phyloP scores from a whole-genome alignment of 2,888 invertebrate genomes.

The Melangyna quadrimaculata region DNA sequence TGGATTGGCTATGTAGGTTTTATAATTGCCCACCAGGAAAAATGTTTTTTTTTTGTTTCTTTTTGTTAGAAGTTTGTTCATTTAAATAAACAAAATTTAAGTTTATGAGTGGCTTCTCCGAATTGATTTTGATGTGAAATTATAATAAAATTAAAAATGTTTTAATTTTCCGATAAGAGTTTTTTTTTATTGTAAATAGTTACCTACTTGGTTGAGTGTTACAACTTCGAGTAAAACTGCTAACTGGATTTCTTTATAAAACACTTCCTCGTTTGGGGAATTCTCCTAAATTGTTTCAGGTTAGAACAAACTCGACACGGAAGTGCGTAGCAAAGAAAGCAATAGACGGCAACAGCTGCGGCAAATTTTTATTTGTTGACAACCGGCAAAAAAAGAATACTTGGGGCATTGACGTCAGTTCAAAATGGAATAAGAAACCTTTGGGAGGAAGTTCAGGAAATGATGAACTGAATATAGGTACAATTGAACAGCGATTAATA shows the following conservation, averaged over 20 bases:
- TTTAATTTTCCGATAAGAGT: slow-evolving; percentile 42
- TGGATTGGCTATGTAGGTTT: slow-evolving; percentile 46
- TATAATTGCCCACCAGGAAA: slow-evolving; percentile 47
- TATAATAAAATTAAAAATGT: slow-evolving; percentile 53
- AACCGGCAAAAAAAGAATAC: too few species aligned
- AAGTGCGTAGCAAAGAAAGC: too few species aligned
- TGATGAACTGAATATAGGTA: too few species aligned
- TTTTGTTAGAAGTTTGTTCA: slow-evolving; percentile 14
- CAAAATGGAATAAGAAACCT: too few species aligned
- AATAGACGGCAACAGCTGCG: too few species aligned
- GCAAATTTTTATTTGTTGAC: too few species aligned
- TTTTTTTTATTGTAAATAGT: slow-evolving; percentile 37
- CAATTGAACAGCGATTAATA: too few species aligned
- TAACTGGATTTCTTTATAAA: not conserved
- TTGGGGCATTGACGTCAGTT: too few species aligned
- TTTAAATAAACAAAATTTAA: slow-evolving; percentile 31
- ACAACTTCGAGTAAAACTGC: slow-evolving; percentile 30
- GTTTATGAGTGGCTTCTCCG: slow-evolving; percentile 27
- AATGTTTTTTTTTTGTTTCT: too few species aligned
- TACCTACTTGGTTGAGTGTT: not conserved
- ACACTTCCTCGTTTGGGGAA: not conserved
- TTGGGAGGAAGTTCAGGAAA: too few species aligned
- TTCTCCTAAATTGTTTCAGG: not conserved
- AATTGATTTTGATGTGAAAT: slow-evolving; percentile 10
- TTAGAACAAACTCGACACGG: not conserved